A percentile compares a stretch with the other conserved stretches of the same genome.
These are phyloP conservation scores for Antennarius striatus DNA, from an alignment of 2,113 vertebrate genomes.

Conservation along the genomic window DNA sequence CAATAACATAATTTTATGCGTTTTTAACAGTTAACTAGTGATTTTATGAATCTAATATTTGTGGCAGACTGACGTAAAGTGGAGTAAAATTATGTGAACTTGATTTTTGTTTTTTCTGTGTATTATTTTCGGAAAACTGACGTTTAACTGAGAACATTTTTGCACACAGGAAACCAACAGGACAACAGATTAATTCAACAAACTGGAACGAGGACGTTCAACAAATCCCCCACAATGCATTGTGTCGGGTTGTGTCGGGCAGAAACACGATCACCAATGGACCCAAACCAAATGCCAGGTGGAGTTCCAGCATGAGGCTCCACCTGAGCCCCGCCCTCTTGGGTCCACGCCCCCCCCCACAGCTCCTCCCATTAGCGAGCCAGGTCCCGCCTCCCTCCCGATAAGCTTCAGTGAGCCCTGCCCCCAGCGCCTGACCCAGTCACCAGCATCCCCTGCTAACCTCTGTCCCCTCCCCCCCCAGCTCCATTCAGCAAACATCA, in stretches of 20 bases:
- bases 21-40: too few relatives aligned
- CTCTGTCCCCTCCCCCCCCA: constrained; percentile 41
- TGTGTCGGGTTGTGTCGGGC: not conserved
- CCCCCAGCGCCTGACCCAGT: constrained; percentile 64
- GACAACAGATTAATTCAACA: too few relatives aligned
- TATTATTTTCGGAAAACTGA: too few relatives aligned
- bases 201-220: too few relatives aligned
- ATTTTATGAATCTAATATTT: too few relatives aligned
- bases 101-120: too few relatives aligned
- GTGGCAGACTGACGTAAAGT: too few relatives aligned
- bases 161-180: too few relatives aligned
- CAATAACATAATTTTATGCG: too few relatives aligned
- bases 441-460: constrained; percentile 66
- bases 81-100: too few relatives aligned
- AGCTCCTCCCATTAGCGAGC: constrained; percentile 5
- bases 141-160: too few relatives aligned
- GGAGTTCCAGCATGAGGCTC: constrained; percentile 49
- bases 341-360: too few relatives aligned
- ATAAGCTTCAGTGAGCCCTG: constrained; percentile 40
- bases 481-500: constrained; percentile 65
- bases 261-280: constrained; percentile 3
- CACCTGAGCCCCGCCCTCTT: constrained; percentile 37
- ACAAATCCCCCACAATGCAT: not conserved
- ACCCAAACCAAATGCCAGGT: constrained; percentile 29
- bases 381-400: constrained; percentile 32